Evolutionary conservation across 2,888 invertebrate genomes (phyloP).

Genomic region (Himalopsyche japonica): DNA sequence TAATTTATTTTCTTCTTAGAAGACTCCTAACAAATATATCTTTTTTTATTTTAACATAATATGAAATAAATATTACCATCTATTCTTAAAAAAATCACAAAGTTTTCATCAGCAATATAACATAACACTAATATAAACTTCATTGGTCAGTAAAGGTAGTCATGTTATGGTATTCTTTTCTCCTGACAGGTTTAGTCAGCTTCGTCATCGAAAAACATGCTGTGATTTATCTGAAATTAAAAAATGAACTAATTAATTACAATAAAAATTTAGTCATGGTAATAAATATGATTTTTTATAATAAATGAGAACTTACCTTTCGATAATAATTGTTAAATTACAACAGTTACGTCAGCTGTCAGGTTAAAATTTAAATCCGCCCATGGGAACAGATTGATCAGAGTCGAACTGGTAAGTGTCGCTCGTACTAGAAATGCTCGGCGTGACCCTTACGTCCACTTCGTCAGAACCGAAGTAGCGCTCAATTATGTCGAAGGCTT

Average conservation of each 20-base stretch:
- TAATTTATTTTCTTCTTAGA: slow-evolving; percentile 18
- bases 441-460: slow-evolving; percentile 80
- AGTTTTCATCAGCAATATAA: slow-evolving; percentile 11
- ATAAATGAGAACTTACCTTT: background rate
- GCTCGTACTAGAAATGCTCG: slow-evolving; percentile 70
- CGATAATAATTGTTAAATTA: slow-evolving; percentile 8
- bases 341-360: slow-evolving; percentile 7
- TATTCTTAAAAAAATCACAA: slow-evolving; percentile 27
- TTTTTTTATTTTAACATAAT: slow-evolving; percentile 3
- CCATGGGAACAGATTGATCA: slow-evolving; percentile 74
- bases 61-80: slow-evolving; percentile 26
- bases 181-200: background rate
- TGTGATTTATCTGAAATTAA: slow-evolving; percentile 13
- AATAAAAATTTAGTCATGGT: too few species aligned
- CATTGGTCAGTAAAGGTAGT: slow-evolving; percentile 20
- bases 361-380: slow-evolving; percentile 79
- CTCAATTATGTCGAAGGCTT: slow-evolving; percentile 96
- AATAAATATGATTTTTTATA: too few species aligned
- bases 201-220: background rate
- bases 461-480: slow-evolving; percentile 94
- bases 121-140: slow-evolving; percentile 15
- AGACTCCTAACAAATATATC: slow-evolving; percentile 10
- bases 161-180: background rate
- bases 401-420: slow-evolving; percentile 75
- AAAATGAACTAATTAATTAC: too few species aligned